Base-by-base conservation (phyloP, 1,140 invertebrate species). In the Zelostemma sp. region DNA sequence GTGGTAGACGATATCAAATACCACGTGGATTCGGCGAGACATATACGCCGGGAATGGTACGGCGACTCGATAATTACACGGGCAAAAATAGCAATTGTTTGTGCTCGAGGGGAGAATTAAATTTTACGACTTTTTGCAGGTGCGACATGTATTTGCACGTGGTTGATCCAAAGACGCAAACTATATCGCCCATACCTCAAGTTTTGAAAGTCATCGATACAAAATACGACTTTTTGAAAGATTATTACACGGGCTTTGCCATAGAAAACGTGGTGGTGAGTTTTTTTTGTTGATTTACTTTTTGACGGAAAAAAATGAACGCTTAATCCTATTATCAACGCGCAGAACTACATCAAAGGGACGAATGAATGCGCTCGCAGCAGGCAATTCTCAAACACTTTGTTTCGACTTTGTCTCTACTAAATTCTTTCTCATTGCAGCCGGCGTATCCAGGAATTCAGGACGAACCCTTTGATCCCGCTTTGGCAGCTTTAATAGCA, bases 91-190 rank as follows among this genome's bases (percentile, higher is more conserved):
- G n/a, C n/a, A n/a, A n/a, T n/a, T n/a, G n/a, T n/a, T n/a, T n/a
- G n/a, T n/a, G n/a, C 25, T 28, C 25, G 25, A 3, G 3, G 3
- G 8, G 3, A 28, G 8, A 28, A 28, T 28, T 8, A 28, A 3
- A 28, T 8, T 28, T n/a, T 1, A 35, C 11, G n/a, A 35, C 11
- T 35, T 6, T 35, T 35, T 35, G 19, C 73, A 94, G 93, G 93
- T 94, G 93, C 77, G 95, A 96, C 77, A 90, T 97, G 80, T 95
- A 94, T 75, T 88, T 97, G 53, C 92, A 95, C 76, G 93, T 94
- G 0, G 93, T 96, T 0, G 92, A 96, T 78, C 88, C 88, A 1
- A 84, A 87, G 64, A 91, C 90, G 0, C 90, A 92, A 74, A 90
- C 91, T 21, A 94, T 96, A 47, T 86, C 93, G 5, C 88, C 92